Conservation (phyloP, 2,888 invertebrate genomes). For the Lathronympha strigana region DNA sequence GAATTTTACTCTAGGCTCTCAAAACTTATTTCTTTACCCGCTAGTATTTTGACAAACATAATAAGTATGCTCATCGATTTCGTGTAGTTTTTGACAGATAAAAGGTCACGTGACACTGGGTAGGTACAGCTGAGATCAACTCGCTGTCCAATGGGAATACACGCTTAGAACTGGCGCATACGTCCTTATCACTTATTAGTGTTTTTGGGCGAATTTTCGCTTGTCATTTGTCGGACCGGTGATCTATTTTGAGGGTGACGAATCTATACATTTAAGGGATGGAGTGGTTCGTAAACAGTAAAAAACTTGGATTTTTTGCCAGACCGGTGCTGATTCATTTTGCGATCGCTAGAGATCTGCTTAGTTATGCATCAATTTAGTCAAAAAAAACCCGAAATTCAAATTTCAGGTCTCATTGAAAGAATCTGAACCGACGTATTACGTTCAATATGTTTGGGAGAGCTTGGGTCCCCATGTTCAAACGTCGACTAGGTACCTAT, state of each 20-base stretch:
- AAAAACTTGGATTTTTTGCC: slow-evolving; percentile 13
- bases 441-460: too few relatives aligned
- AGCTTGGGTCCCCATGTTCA: too few relatives aligned
- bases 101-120: not conserved
- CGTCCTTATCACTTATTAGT: slow-evolving; percentile 27
- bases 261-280: slow-evolving; percentile 34
- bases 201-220: slow-evolving; percentile 67
- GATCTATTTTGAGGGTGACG: slow-evolving; percentile 40
- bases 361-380: not conserved
- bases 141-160: not conserved
- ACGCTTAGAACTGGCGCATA: not conserved
- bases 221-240: slow-evolving; percentile 63
- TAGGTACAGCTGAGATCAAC: not conserved
- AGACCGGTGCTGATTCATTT: not conserved
- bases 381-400: not conserved
- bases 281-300: slow-evolving; percentile 18
- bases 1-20: too few relatives aligned
- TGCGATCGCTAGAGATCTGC: not conserved
- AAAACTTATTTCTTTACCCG: too few relatives aligned
- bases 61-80: too few relatives aligned
- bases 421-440: too few relatives aligned
- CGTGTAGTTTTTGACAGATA: too few relatives aligned
- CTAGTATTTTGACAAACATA: too few relatives aligned
- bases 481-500: too few relatives aligned
- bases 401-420: too few relatives aligned